Evolutionary conservation across 2,113 vertebrate species (phyloP).

Genomic region (Campylomormyrus tamandua): DNA sequence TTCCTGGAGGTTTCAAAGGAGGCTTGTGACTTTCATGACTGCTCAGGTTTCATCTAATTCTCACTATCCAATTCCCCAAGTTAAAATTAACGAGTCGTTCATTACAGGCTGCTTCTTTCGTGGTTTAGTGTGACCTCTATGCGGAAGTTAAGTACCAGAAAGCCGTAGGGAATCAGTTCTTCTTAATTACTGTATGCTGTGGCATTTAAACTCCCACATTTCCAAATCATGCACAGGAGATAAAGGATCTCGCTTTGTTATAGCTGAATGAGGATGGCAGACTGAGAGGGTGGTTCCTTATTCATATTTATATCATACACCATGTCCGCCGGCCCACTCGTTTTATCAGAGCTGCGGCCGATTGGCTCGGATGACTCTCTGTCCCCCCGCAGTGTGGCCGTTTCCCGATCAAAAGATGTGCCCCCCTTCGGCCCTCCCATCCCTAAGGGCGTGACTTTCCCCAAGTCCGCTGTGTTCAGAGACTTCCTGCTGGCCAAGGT

Average conservation of each 20-base stretch:
- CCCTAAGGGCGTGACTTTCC: constrained; percentile 76
- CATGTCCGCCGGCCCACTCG: neutral
- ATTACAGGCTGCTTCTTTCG: neutral
- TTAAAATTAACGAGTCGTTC: constrained; percentile 8
- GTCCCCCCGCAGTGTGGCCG: constrained; percentile 63
- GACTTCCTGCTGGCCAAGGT: constrained; percentile 83
- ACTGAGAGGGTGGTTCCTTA: neutral
- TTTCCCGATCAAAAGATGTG: constrained; percentile 77
- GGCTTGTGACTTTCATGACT: neutral
- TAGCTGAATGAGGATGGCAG: neutral
- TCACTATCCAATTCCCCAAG: constrained; percentile 1
- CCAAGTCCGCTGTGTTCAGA: constrained; percentile 76
- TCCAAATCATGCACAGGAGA: neutral
- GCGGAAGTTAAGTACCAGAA: neutral
- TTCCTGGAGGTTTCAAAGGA: neutral
- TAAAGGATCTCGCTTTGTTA: neutral
- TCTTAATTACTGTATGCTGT: constrained; percentile 12
- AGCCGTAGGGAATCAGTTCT: neutral
- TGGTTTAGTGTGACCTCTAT: constrained; percentile 2
- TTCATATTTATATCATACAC: neutral
- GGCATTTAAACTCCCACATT: constrained; percentile 7
- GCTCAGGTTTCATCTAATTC: neutral
- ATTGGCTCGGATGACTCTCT: neutral
- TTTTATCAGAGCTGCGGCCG: neutral
- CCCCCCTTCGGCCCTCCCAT: constrained; percentile 74